A percentile compares a stretch with the other conserved stretches of the same genome.
phyloP scores from a whole-genome alignment of 35 echinoderm and acorn worm species.

The Hemicentrotus pulcherrimus region DNA sequence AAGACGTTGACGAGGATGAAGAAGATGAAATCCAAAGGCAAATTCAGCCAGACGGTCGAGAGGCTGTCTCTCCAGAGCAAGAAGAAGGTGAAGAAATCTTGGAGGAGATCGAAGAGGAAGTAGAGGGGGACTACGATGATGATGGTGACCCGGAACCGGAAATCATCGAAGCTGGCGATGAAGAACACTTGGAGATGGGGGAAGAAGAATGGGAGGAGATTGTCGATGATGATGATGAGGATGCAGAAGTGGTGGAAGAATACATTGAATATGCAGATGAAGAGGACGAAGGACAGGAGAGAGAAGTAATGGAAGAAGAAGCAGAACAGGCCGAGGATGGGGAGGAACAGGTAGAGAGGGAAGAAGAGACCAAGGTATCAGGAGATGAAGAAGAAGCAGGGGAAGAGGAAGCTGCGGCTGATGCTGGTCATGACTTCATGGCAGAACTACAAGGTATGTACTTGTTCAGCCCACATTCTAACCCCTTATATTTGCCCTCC shows the following conservation, averaged over 20 bases:
- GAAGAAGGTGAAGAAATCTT: constrained; percentile 17
- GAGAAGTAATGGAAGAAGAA: neutral
- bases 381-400: constrained; percentile 43
- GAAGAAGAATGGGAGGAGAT: constrained; percentile 40
- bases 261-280: constrained; percentile 31
- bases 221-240: constrained; percentile 42
- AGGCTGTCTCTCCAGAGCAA: neutral
- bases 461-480: neutral
- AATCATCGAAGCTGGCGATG: constrained; percentile 23
- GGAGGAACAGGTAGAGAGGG: neutral
- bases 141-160: constrained; percentile 52
- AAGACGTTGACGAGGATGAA: constrained; percentile 52
- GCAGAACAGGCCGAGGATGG: neutral
- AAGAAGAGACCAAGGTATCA: neutral
- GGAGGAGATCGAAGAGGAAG: constrained; percentile 34
- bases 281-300: neutral
- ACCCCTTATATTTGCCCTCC: neutral
- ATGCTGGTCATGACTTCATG: neutral
- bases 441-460: constrained; percentile 51
- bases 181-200: constrained; percentile 46
- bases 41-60: neutral
- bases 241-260: constrained; percentile 56
- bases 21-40: constrained; percentile 38
- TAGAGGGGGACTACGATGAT: constrained; percentile 31
- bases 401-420: constrained; percentile 30